Evolutionary conservation across 2,888 invertebrate species (phyloP).

Genomic region (Andrena haemorrhoa): DNA sequence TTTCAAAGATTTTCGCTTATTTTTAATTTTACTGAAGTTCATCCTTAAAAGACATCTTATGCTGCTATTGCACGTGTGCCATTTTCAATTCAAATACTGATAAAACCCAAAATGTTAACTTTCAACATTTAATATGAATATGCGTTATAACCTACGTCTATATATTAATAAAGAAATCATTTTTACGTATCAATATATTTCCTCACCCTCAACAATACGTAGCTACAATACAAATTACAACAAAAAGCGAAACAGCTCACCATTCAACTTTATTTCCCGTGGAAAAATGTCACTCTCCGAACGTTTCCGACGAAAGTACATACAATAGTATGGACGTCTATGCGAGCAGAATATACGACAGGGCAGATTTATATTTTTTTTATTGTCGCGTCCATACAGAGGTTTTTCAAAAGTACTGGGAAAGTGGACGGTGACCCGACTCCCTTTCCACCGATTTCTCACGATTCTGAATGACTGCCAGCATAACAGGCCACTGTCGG

Average conservation of each 20-base stretch:
- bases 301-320: slow-evolving; percentile 1
- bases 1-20: too few species aligned
- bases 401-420: slow-evolving; percentile 5
- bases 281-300: neutral
- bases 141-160: too few species aligned
- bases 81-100: too few species aligned
- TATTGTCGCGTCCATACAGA: slow-evolving; percentile 25
- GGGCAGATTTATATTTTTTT: slow-evolving; percentile 42
- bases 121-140: too few species aligned
- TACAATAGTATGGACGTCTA: neutral
- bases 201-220: neutral
- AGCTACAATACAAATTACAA: neutral
- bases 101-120: too few species aligned
- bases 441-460: slow-evolving; percentile 55
- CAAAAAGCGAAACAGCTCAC: neutral
- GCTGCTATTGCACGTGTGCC: too few species aligned
- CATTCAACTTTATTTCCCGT: neutral
- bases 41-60: too few species aligned
- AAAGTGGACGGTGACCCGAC: slow-evolving; percentile 16
- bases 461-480: slow-evolving; percentile 62
- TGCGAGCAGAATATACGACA: neutral
- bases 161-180: neutral
- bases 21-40: too few species aligned
- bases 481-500: slow-evolving; percentile 48
- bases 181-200: neutral